Percentiles rank a stretch among this genome's conserved stretches.
Conservation (phyloP, 2,888 invertebrate genomes). For the Drosophila kambysellisi region DNA sequence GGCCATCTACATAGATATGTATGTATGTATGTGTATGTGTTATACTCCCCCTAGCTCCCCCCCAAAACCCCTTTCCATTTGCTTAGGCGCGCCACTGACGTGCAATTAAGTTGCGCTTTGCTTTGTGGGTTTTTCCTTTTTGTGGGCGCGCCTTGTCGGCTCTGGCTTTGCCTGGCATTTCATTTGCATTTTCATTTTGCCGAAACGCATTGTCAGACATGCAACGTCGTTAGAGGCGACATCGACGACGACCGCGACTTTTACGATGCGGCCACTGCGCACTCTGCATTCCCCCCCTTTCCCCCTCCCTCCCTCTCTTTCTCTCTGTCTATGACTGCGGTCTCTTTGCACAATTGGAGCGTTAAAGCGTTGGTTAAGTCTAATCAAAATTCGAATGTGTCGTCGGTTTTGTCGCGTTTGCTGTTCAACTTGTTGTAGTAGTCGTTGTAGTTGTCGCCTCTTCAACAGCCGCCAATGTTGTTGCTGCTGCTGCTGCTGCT, state of each 20-base stretch:
- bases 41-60: neutral
- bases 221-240: constrained; percentile 69
- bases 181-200: constrained; percentile 62
- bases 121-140: constrained; percentile 74
- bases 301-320: neutral
- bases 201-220: constrained; percentile 73
- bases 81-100: constrained; percentile 44
- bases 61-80: constrained; percentile 2
- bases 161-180: constrained; percentile 12
- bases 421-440: constrained; percentile 56
- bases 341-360: constrained; percentile 68
- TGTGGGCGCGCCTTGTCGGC: constrained; percentile 65
- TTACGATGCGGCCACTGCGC: constrained; percentile 41
- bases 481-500: constrained; percentile 11
- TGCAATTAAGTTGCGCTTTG: constrained; percentile 75
- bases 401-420: constrained; percentile 53
- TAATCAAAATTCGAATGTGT: constrained; percentile 77
- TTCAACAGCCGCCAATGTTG: constrained; percentile 32
- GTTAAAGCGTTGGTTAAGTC: constrained; percentile 71
- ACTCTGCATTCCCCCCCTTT: constrained; percentile 12
- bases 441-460: constrained; percentile 56
- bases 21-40: neutral
- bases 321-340: constrained; percentile 10
- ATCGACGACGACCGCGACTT: constrained; percentile 39
- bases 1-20: constrained; percentile 13